phyloP scores from a whole-genome alignment of 2,797 vertebrate genomes.

The Hippopotamyrus pictus region DNA sequence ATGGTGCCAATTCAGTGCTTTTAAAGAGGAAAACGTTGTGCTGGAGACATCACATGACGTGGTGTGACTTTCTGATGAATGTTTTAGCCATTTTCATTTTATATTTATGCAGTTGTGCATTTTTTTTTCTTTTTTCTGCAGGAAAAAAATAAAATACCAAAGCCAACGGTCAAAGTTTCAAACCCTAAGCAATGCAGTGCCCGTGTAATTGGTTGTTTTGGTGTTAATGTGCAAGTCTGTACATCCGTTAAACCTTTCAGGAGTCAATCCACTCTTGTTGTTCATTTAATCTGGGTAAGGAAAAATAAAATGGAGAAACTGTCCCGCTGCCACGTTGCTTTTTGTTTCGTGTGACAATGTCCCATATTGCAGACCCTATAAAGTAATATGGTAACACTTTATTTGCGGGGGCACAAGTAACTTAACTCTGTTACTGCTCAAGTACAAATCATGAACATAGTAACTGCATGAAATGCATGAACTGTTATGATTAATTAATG shows the following conservation, averaged over 20 bases:
- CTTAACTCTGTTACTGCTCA: neutral
- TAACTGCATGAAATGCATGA: neutral
- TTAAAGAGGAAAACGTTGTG: slow-evolving; percentile 50
- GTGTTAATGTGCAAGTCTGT: slow-evolving; percentile 79
- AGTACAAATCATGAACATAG: neutral
- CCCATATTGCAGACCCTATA: neutral
- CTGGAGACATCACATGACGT: slow-evolving; percentile 84
- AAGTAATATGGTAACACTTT: neutral
- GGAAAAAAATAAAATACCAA: slow-evolving; percentile 95
- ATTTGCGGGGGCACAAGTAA: neutral
- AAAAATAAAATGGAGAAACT: slow-evolving; percentile 88
- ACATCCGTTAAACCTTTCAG: slow-evolving; percentile 87
- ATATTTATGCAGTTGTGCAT: slow-evolving; percentile 99
- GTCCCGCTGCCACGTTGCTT: slow-evolving; percentile 40
- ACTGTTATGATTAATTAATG: neutral
- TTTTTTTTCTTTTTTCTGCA: slow-evolving; percentile 70
- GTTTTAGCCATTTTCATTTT: slow-evolving; percentile 99
- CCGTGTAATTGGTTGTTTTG: slow-evolving; percentile 74
- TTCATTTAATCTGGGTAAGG: slow-evolving; percentile 93
- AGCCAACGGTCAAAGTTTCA: slow-evolving; percentile 92
- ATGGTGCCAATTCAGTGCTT: slow-evolving; percentile 76
- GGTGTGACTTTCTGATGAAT: slow-evolving; percentile 96
- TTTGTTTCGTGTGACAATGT: neutral
- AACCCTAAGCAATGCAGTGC: slow-evolving; percentile 92
- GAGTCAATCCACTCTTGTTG: slow-evolving; percentile 85